Evolutionary conservation across 1,140 invertebrate genomes (phyloP), one percentile per base, ranked within the genome.

Genomic region (Zaprionus davidi): DNA sequence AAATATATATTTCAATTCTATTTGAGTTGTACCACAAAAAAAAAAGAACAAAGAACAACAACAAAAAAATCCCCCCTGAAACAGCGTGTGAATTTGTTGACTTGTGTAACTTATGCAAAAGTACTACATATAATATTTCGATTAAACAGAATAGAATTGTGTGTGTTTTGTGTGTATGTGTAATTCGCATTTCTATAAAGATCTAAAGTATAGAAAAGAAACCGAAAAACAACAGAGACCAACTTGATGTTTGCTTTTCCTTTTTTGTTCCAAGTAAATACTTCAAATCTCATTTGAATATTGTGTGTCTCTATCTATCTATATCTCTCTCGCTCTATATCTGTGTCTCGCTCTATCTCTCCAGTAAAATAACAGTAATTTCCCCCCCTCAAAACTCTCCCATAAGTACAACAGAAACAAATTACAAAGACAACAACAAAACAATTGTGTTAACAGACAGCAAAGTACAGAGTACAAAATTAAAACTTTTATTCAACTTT

Each of bases 21-120:
- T 67, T 76, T 72, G 41, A 67, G 68, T 71, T 76, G 57, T 60
- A 58, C 55, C 59, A 76, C 72, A 71, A 64, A 76, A 68, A 76
- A 76, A 60, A 44, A 63, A 3, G 31, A 41, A 68, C 36, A 75
- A 53, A 76, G 55, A 76, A 44, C 46, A 22, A 38, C 1, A 44
- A 44, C 17, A 67, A 59, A n/a, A 65, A 60, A 66, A 36, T 51
- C 46, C 46, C 46, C 46, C 46, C 57, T 36, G 28, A 64, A 65
- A 71, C n/a, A 46, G 74, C 76, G 82, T 84, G 79, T 77, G 65
- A 76, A 68, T 76, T 82, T 81, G 69, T 88, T 88, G 75, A 82
- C 72, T 75, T 84, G 63, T 82, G 82, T 87, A 72, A 81, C 63
- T 53, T 66, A 73, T 55, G 79, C 64, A 59, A 64, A 71, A 59